Base-by-base conservation (phyloP, 2,888 invertebrate species). In the Oxyteleia sp. region DNA sequence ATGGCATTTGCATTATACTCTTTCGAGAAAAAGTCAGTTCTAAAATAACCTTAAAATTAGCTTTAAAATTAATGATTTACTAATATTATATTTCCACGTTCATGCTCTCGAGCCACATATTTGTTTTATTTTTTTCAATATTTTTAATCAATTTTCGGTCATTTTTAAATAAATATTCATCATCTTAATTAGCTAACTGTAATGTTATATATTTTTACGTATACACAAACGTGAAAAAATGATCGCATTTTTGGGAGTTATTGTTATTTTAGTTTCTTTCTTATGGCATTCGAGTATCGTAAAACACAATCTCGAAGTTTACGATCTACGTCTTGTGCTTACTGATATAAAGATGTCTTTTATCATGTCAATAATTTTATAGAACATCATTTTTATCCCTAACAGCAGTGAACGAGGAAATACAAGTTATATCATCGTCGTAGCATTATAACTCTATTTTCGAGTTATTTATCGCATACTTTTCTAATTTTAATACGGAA, bases 321-420 rank as follows among this genome's bases (percentile, higher is more conserved):
- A 69, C 68, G 69, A 57, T 69, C 47, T 10, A 43, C 57, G 41
- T 26, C n/a, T 53, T 16, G 38, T 55, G 45, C 57, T 57, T 35
- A 47, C 47, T 15, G 32, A 57, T 57, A 57, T 69, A 69, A 53
- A 69, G 18, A 16, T 35, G 45, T 45, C 57, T 57, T 47, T 69
- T 69, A 57, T 69, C n/a, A 35, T 57, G 57, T 35, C 57, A 43
- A 57, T 69, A 69, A 57, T 57, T 69, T 57, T 57, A 57, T 47
- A 47, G 53, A 41, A 41, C 23, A 53, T 66, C 41, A 29, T 53
- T 66, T 47, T 47, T 55, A 57, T 45, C 45, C 15, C 35, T 47
- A 35, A 32, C 32, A 57, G 32, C 35, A 32, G 32, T 26, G 45
- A 53, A 43, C 68, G 35, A n/a, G 7, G 16, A 26, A 32, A 53